phyloP scores from a whole-genome alignment of 2,113 vertebrate genomes.

The Heliornis fulica region DNA sequence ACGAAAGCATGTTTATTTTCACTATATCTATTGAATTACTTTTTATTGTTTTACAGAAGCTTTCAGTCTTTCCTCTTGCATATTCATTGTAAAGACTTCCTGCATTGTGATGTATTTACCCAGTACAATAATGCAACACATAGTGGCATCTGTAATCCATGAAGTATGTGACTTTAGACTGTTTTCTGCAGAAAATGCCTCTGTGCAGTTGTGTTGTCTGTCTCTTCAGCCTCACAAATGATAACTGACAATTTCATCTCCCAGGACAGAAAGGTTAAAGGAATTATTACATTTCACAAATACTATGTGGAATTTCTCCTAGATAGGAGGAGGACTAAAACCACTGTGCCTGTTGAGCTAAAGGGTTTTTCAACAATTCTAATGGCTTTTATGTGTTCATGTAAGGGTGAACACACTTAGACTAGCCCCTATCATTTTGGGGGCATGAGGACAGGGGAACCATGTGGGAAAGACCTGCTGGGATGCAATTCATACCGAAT shows the following conservation, averaged over 20 bases:
- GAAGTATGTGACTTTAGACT: background rate
- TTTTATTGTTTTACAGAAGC: background rate
- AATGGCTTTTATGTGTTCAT: background rate
- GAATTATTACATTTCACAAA: background rate
- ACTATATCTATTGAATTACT: background rate
- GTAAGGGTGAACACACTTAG: accelerated
- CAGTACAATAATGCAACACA: background rate
- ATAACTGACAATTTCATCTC: background rate
- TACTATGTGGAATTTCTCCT: background rate
- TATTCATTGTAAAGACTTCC: background rate
- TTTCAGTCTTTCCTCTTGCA: background rate
- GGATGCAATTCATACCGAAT: background rate
- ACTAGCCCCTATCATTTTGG: background rate
- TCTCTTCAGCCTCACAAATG: background rate
- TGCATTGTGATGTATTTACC: background rate
- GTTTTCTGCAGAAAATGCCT: background rate
- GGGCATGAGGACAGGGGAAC: background rate
- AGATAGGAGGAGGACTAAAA: background rate
- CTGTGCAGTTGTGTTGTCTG: background rate
- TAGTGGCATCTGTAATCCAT: background rate
- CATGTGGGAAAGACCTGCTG: background rate
- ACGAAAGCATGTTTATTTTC: background rate
- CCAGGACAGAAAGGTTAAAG: background rate
- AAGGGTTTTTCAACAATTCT: background rate
- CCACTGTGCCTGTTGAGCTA: background rate